Evolutionary conservation across 2,113 vertebrate species (phyloP).

Genomic region (Merops nubicus): DNA sequence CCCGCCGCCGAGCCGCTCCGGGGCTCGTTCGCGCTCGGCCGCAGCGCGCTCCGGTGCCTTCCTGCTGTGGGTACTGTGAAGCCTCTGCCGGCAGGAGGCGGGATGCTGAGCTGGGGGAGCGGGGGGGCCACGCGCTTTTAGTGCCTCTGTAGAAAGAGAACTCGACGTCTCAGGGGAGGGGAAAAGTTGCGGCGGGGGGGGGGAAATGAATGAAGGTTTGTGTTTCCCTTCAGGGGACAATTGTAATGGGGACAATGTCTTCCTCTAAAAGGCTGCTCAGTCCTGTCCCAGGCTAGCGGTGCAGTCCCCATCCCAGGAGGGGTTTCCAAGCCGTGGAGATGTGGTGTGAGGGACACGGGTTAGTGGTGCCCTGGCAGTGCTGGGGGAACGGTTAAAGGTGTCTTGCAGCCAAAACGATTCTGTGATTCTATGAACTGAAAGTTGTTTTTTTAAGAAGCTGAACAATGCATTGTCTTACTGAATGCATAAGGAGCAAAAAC

Average conservation of each 20-base stretch:
- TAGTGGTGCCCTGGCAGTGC: background rate
- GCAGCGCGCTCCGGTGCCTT: background rate
- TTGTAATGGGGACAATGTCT: background rate
- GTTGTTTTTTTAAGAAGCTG: background rate
- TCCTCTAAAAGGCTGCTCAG: background rate
- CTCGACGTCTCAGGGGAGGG: too few relatives aligned
- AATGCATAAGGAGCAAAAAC: background rate
- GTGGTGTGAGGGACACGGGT: background rate
- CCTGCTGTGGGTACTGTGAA: background rate
- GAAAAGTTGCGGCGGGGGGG: background rate
- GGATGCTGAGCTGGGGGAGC: background rate
- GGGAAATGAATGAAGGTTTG: background rate
- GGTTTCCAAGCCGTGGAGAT: background rate
- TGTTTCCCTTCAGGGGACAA: background rate
- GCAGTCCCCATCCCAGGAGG: background rate
- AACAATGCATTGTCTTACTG: background rate
- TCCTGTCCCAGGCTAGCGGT: background rate
- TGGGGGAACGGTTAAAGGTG: background rate
- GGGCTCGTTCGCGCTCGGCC: fast-evolving
- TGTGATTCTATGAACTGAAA: too few relatives aligned
- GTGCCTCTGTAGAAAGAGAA: background rate
- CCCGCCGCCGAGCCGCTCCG: too few relatives aligned
- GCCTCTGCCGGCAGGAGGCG: background rate
- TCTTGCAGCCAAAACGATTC: background rate
- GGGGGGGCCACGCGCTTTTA: background rate